phyloP scores from a whole-genome alignment of 1,140 invertebrate species.

The Caenorhabditis latens region DNA sequence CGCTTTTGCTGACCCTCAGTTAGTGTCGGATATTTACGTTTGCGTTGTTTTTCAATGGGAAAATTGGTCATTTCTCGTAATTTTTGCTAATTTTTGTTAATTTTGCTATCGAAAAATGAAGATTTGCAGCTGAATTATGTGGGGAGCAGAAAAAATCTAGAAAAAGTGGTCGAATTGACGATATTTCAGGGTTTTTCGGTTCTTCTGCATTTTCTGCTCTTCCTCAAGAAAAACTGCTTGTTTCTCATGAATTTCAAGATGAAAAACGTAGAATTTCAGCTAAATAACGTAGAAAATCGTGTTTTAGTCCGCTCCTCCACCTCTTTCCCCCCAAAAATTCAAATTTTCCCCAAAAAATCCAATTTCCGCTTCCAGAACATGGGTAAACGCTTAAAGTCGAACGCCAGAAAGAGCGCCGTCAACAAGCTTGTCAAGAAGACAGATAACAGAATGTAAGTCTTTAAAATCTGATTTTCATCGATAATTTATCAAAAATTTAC shows the following conservation, averaged over 20 bases:
- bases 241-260: background rate
- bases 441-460: slow-evolving; percentile 73
- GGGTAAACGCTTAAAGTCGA: slow-evolving; percentile 69
- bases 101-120: too few relatives aligned
- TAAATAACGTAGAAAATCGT: too few relatives aligned
- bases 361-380: slow-evolving; percentile 44
- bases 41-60: background rate
- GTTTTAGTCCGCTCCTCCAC: too few relatives aligned
- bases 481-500: slow-evolving; percentile 60
- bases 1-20: too few relatives aligned
- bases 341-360: background rate
- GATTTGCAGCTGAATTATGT: too few relatives aligned
- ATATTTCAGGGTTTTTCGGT: too few relatives aligned
- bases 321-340: too few relatives aligned
- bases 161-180: too few relatives aligned
- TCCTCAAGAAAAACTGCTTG: background rate
- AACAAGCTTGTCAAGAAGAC: slow-evolving; percentile 75
- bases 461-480: background rate
- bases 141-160: too few relatives aligned
- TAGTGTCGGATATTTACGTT: too few relatives aligned
- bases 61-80: background rate
- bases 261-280: too few relatives aligned
- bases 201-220: too few relatives aligned
- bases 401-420: slow-evolving; percentile 69
- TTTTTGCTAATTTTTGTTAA: background rate